These are phyloP conservation scores for Bursaphelenchus okinawaensis DNA, from an alignment of 2,888 invertebrate species.

Conservation along the genomic window DNA sequence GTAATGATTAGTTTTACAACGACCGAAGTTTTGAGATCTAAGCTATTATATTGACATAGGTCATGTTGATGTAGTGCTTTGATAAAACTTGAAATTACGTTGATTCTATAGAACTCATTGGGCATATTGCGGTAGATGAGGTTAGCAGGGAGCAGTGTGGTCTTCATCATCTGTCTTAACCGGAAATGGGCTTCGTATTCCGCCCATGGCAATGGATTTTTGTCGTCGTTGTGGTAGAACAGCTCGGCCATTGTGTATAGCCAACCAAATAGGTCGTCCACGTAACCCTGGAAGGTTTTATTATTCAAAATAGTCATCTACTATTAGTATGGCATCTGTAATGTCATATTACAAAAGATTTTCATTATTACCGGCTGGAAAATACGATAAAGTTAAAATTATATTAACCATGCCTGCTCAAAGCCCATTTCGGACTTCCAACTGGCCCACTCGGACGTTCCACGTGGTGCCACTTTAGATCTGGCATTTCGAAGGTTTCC, in stretches of 20 bases:
- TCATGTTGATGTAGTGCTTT: no score
- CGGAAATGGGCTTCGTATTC: not conserved
- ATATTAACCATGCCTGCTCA: not conserved
- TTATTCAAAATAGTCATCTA: not conserved
- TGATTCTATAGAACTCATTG: not conserved
- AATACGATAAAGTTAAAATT: no score
- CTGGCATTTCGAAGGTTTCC: not conserved
- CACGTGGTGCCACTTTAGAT: not conserved
- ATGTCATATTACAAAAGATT: not conserved
- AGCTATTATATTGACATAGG: no score
- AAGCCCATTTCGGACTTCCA: not conserved
- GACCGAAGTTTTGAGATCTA: no score
- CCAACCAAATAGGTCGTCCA: not conserved
- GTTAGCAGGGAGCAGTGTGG: not conserved
- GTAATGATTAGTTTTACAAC: no score
- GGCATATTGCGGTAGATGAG: not conserved
- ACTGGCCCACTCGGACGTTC: not conserved
- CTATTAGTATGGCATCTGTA: not conserved
- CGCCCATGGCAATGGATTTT: not conserved
- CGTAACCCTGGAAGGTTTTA: no score
- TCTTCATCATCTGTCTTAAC: not conserved
- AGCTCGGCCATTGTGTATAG: not conserved
- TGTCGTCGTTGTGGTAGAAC: not conserved
- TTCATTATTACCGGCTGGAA: not conserved
- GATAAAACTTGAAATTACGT: no score